phyloP scores from a whole-genome alignment of 1,140 invertebrate species.

The Paraescarpia echinospica region DNA sequence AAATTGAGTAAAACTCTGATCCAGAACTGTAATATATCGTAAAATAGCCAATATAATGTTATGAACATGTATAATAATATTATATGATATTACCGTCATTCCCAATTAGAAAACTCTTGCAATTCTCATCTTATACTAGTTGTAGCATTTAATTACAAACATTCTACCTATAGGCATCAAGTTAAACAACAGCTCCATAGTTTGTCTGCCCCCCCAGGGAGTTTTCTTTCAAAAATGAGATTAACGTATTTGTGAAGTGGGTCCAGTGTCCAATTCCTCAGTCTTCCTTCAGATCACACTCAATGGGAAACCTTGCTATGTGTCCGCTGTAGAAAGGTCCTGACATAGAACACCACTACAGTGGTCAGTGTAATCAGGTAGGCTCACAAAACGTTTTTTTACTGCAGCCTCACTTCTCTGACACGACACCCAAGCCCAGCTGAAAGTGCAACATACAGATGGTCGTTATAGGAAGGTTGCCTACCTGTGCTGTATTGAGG shows the following conservation, averaged over 20 bases:
- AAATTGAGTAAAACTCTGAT: neutral
- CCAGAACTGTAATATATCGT: neutral
- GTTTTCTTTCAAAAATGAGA: neutral
- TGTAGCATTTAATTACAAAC: too few relatives aligned
- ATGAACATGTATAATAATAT: neutral
- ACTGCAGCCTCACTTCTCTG: neutral
- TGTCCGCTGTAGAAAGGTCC: neutral
- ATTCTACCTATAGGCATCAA: too few relatives aligned
- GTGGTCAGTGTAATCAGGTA: neutral
- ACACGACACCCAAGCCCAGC: neutral
- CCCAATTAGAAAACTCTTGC: too few relatives aligned
- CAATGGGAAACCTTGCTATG: neutral
- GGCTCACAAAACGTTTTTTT: neutral
- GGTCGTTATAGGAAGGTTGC: neutral
- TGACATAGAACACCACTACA: neutral
- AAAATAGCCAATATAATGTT: neutral
- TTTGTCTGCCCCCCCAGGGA: neutral
- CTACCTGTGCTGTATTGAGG: slow-evolving; percentile 91
- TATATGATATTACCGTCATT: too few relatives aligned
- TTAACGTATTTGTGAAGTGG: neutral
- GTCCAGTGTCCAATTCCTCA: neutral
- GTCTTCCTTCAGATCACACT: neutral
- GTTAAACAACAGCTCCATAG: too few relatives aligned
- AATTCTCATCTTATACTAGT: too few relatives aligned
- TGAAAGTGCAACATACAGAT: neutral